These are phyloP conservation scores for Montipora sp. DNA, from an alignment of 64 coral and sea anemone species.

Conservation along the genomic window DNA sequence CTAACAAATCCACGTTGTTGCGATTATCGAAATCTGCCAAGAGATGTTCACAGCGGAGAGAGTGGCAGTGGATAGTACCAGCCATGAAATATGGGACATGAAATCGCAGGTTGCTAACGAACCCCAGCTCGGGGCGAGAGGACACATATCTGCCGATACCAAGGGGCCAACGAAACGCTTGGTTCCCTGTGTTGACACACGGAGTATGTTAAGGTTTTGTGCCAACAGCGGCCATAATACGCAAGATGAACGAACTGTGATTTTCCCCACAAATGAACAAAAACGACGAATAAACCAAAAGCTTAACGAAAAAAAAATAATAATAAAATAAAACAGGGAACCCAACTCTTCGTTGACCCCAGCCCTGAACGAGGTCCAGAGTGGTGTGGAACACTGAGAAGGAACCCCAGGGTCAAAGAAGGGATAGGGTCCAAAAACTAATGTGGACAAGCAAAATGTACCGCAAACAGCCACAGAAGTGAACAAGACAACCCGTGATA, in stretches of 20 bases:
- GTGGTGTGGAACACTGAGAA: neutral
- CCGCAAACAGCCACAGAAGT: too few relatives aligned
- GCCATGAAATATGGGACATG: conserved; percentile 18
- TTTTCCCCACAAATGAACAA: neutral
- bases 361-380: conserved; percentile 23
- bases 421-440: neutral
- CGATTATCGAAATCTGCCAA: too few relatives aligned
- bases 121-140: neutral
- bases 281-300: neutral
- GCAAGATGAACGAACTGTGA: neutral
- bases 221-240: neutral
- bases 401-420: conserved; percentile 10
- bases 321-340: neutral
- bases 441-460: neutral
- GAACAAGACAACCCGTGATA: too few relatives aligned
- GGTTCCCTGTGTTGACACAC: conserved; percentile 15
- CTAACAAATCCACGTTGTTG: too few relatives aligned
- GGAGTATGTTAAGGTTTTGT: neutral
- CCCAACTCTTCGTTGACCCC: neutral
- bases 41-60: too few relatives aligned
- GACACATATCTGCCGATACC: neutral
- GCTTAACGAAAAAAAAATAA: neutral
- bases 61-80: neutral
- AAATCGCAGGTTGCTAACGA: conserved; percentile 5
- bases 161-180: conserved; percentile 7